phyloP scores from a whole-genome alignment of 2,888 invertebrate genomes.

The Sepioteuthis lessoniana region DNA sequence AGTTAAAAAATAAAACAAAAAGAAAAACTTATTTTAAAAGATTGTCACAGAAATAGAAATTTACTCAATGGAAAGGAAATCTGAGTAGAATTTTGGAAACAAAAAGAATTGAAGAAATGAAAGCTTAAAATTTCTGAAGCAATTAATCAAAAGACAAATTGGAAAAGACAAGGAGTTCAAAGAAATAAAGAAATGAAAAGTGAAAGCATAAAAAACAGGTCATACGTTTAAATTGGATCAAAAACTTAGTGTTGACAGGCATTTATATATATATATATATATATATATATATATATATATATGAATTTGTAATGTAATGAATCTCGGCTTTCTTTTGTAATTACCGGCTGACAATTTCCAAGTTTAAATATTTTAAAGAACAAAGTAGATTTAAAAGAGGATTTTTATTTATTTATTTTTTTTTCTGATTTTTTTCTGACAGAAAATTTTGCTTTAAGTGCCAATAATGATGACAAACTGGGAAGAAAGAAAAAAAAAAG shows the following conservation, averaged over 20 bases:
- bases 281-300: not conserved
- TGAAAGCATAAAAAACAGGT: not conserved
- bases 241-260: not conserved
- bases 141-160: not conserved
- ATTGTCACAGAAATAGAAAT: not conserved
- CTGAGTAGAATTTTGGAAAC: not conserved
- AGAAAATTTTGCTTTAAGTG: not conserved
- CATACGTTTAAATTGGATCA: not conserved
- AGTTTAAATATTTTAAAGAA: not conserved
- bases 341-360: not conserved
- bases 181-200: not conserved
- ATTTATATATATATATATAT: not conserved
- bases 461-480: not conserved
- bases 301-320: not conserved
- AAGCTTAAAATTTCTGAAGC: not conserved
- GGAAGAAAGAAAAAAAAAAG: not conserved
- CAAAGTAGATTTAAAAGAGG: not conserved
- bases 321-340: not conserved
- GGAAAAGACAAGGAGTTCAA: not conserved
- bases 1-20: not conserved
- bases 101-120: not conserved
- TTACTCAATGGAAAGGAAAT: not conserved
- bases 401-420: not conserved
- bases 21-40: not conserved
- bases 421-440: not conserved